phyloP scores from a whole-genome alignment of 2,888 invertebrate species.

The Amblyteles armatorius region DNA sequence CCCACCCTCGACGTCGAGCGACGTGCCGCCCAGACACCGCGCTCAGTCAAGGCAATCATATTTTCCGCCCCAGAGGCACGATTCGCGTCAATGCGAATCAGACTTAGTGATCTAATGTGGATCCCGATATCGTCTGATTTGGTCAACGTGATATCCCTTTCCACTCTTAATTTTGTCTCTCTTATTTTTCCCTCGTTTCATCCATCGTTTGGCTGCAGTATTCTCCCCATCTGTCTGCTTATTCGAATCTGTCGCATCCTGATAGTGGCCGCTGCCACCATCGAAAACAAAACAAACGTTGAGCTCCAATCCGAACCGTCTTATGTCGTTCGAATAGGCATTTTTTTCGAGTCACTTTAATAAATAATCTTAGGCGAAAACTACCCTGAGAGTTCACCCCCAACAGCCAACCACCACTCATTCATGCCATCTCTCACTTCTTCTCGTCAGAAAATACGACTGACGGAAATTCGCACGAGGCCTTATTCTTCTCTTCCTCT shows the following conservation, averaged over 20 bases:
- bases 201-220: conserved; percentile 17
- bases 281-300: conserved; percentile 42
- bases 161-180: conserved; percentile 25
- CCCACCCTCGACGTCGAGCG: conserved; percentile 74
- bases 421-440: conserved; percentile 60
- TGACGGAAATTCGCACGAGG: conserved; percentile 68
- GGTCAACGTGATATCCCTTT: conserved; percentile 72
- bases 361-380: conserved; percentile 70
- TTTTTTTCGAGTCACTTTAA: conserved; percentile 45
- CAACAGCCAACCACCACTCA: conserved; percentile 52
- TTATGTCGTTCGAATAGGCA: conserved; percentile 1
- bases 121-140: conserved; percentile 83
- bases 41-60: conserved; percentile 83
- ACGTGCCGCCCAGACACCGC: conserved; percentile 78
- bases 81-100: conserved; percentile 84
- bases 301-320: conserved; percentile 20
- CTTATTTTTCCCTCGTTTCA: conserved; percentile 34
- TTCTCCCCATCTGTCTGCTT: conserved; percentile 42
- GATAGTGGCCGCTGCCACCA: conserved; percentile 23
- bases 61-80: conserved; percentile 84
- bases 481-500: conserved; percentile 68
- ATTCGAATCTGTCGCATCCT: conserved; percentile 39
- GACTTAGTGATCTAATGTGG: conserved; percentile 84
- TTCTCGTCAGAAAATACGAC: conserved; percentile 46
- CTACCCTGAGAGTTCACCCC: conserved; percentile 75